Evolutionary conservation across 1,140 invertebrate species (phyloP).

Genomic region (Oryctes rhinoceros): DNA sequence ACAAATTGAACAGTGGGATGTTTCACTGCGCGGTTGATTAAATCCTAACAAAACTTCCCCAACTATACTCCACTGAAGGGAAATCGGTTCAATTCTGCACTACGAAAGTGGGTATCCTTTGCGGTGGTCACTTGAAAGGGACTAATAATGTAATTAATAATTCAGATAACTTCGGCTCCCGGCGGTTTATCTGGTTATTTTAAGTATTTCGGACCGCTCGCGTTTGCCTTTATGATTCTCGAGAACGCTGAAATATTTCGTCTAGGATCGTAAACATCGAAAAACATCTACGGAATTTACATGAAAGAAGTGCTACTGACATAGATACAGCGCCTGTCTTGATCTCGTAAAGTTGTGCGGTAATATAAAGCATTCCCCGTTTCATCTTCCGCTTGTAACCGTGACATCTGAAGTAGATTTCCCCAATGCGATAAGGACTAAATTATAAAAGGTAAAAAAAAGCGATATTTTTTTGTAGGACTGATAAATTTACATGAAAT

Average conservation of each 20-base stretch:
- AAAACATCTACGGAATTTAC: slow-evolving; percentile 32
- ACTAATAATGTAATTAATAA: slow-evolving; percentile 38
- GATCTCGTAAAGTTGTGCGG: slow-evolving; percentile 17
- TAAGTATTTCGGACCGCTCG: slow-evolving; percentile 22
- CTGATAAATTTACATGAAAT: too few species aligned
- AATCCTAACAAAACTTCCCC: neutral
- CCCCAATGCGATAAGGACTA: neutral
- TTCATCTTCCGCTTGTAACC: neutral
- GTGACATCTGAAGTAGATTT: slow-evolving; percentile 8
- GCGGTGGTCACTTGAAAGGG: slow-evolving; percentile 26
- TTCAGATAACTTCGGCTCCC: slow-evolving; percentile 34
- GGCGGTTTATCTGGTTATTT: slow-evolving; percentile 38
- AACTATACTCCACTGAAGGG: neutral
- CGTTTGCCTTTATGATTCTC: slow-evolving; percentile 1
- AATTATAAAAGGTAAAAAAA: neutral
- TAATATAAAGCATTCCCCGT: neutral
- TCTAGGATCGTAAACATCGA: slow-evolving; percentile 14
- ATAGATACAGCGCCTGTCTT: slow-evolving; percentile 26
- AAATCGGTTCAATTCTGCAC: neutral
- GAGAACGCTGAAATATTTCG: neutral
- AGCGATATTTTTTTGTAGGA: neutral
- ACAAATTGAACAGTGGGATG: neutral
- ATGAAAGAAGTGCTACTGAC: slow-evolving; percentile 38
- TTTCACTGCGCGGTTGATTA: neutral
- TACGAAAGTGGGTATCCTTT: neutral